A percentile compares a stretch with the other conserved stretches of the same genome.
These are phyloP conservation scores for Clarias magur DNA, from an alignment of 2,113 vertebrate genomes.

Conservation along the genomic window DNA sequence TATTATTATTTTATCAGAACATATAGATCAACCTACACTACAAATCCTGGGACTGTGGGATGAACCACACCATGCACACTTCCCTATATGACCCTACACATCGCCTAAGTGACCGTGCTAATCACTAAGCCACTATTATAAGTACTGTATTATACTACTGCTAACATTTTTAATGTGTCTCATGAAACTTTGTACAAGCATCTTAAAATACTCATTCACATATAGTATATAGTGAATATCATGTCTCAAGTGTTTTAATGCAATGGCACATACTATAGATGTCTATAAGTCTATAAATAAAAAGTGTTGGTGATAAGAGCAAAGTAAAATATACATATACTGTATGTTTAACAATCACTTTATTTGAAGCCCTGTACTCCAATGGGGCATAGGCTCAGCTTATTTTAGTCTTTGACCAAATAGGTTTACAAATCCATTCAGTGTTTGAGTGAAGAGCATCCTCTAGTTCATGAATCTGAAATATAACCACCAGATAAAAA, in stretches of 20 bases:
- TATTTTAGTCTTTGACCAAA: not conserved
- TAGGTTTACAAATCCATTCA: not conserved
- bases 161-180: not conserved
- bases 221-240: not conserved
- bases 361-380: constrained; percentile 32
- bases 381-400: not conserved
- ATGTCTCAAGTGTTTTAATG: not conserved
- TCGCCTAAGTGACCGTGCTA: too few species aligned
- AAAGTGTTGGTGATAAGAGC: not conserved
- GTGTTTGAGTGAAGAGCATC: not conserved
- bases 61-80: too few species aligned
- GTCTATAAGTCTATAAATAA: too few species aligned
- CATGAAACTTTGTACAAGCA: not conserved
- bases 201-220: too few species aligned
- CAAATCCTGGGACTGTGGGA: too few species aligned
- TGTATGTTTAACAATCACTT: constrained; percentile 28
- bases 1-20: too few species aligned
- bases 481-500: not conserved
- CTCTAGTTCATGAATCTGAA: constrained; percentile 23
- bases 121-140: too few species aligned
- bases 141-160: not conserved
- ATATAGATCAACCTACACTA: too few species aligned
- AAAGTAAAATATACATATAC: not conserved
- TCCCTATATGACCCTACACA: too few species aligned
- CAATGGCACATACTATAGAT: not conserved